Conservation (phyloP, 2,113 vertebrate species). For the Cyrtonyx montezumae region DNA sequence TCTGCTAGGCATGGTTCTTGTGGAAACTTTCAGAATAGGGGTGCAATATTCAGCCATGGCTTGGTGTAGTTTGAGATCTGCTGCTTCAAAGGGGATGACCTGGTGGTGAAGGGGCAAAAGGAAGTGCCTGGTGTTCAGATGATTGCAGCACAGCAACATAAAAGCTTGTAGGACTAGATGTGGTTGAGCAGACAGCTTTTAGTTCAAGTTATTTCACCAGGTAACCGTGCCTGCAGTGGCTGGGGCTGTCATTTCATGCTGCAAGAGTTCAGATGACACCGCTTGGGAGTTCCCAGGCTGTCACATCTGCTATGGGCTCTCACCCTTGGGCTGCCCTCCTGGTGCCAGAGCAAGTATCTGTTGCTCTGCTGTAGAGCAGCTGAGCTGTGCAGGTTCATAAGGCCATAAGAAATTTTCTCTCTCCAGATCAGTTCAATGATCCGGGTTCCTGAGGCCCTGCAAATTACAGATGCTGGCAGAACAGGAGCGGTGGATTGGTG, state of each 20-base stretch:
- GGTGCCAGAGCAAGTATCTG: not conserved
- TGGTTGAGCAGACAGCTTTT: not conserved
- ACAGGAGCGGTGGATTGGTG: not conserved
- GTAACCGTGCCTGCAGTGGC: not conserved
- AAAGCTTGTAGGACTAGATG: conserved; percentile 8
- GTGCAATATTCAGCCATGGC: not conserved
- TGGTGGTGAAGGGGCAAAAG: not conserved
- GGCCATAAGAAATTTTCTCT: not conserved
- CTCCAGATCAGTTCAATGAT: not conserved
- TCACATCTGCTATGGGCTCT: not conserved
- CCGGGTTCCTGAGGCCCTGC: not conserved
- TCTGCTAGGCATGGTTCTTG: not conserved
- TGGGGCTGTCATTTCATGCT: not conserved
- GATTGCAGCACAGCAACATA: not conserved
- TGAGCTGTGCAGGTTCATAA: not conserved
- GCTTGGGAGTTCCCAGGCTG: not conserved
- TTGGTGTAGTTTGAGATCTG: not conserved
- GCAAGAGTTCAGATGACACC: not conserved
- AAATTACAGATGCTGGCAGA: not conserved
- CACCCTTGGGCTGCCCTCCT: not conserved
- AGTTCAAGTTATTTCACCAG: not conserved
- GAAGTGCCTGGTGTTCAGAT: not conserved
- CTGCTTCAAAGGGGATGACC: not conserved
- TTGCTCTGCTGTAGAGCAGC: not conserved
- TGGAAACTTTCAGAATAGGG: not conserved